Base-by-base conservation (phyloP, 1,140 invertebrate genomes). In the Oscheius sp. region DNA sequence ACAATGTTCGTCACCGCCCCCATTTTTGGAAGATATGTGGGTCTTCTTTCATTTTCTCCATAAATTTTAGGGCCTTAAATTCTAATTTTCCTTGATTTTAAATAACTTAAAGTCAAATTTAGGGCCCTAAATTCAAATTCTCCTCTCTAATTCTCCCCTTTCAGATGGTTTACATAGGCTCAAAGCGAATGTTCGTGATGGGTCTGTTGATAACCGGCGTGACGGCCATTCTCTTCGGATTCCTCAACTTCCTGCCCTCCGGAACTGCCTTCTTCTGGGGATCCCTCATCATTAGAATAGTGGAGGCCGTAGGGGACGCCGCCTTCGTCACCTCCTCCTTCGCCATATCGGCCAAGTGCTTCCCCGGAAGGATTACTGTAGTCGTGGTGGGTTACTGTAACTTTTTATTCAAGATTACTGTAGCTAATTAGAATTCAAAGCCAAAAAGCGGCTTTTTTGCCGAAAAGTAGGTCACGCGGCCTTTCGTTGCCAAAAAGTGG, bases 331-430 rank as follows among this genome's bases (percentile, higher is more conserved):
- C 93, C 1, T 92, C 93, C 0, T 91, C 91, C 77, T 95, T 95
- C 86, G 92, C 93, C 0, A 93, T 95, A 63, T 92, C 94, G 55
- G 93, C 93, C n/a, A 91, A 91, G 84, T 91, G 94, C 86, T 96
- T 96, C 87, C 92, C 93, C 0, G 88, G 92, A 66, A 91, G 92
- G 79, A 91, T 96, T 0, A 91, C 92, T 0, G 92, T 91, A 0
- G 92, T 93, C 75, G 93, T 96, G 87, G 93, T 93, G 86, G 91
- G 89, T 67, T 1, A 15, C 7, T n/a, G 34, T 34, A 1, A 49
- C 1, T 38, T 38, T 58, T 36, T 2, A 28, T n/a, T n/a, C n/a
- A n/a, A n/a, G n/a, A n/a, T 26, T 34, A 79, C 80, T 36, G 0
- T 1, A 13, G 2, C 18, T n/a, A n/a, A n/a, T n/a, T n/a, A n/a